Conservation (phyloP, 2,888 invertebrate genomes). For the Temnothorax rugatulus region DNA sequence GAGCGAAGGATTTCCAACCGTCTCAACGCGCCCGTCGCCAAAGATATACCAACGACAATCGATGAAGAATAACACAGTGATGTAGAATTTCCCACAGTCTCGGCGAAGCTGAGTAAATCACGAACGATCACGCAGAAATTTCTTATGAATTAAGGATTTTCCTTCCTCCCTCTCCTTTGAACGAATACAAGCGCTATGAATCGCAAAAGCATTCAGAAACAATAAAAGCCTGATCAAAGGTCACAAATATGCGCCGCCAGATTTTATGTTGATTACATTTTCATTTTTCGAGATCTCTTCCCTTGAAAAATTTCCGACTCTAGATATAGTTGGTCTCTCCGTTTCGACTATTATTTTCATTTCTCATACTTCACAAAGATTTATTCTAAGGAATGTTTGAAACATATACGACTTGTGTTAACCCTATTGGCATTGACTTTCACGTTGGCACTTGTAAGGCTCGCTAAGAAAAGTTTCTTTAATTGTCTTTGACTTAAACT, state of each 20-base stretch:
- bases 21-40: neutral
- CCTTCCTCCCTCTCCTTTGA: neutral
- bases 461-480: neutral
- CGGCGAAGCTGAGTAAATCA: slow-evolving; percentile 28
- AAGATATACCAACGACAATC: slow-evolving; percentile 13
- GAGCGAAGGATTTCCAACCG: slow-evolving; percentile 13
- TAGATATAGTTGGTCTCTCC: neutral
- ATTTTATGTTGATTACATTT: slow-evolving; percentile 9
- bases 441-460: neutral
- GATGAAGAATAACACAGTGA: slow-evolving; percentile 27
- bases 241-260: neutral
- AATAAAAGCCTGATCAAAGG: slow-evolving; percentile 7
- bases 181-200: neutral
- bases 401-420: neutral
- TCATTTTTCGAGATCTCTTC: neutral
- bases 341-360: neutral
- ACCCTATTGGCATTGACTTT: slow-evolving; percentile 12
- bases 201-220: neutral
- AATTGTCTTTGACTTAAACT: slow-evolving; percentile 5
- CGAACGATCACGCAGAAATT: slow-evolving; percentile 31
- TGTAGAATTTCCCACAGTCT: slow-evolving; percentile 13
- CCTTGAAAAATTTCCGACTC: neutral
- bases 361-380: neutral
- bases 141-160: slow-evolving; percentile 25
- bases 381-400: neutral